Evolutionary conservation across 2,888 invertebrate genomes (phyloP).

Genomic region (Limnephilus marmoratus): DNA sequence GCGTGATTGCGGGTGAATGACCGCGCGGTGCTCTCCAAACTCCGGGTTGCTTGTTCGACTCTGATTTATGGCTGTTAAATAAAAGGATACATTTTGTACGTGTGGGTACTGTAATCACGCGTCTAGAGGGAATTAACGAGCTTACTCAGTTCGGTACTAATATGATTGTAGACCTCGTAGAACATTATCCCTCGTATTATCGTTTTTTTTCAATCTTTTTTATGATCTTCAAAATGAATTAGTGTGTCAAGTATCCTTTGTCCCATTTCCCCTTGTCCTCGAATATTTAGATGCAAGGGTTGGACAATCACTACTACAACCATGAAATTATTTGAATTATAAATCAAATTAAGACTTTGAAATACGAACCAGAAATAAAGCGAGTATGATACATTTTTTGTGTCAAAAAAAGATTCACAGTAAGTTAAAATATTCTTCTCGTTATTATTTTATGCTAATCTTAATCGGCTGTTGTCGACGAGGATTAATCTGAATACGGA

Average conservation of each 20-base stretch:
- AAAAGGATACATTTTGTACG: conserved; percentile 41
- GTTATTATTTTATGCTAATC: no score
- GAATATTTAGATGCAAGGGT: neutral
- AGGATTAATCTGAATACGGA: no score
- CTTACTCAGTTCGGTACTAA: neutral
- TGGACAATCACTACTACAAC: neutral
- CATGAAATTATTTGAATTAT: no score
- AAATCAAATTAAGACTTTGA: no score
- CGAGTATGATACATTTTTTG: no score
- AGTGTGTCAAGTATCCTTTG: neutral
- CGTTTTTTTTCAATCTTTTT: neutral
- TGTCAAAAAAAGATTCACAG: no score
- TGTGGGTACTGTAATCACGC: conserved; percentile 41
- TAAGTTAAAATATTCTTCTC: no score
- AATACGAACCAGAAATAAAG: no score
- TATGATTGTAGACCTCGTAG: neutral
- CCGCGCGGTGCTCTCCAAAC: conserved; percentile 28
- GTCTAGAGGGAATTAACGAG: conserved; percentile 40
- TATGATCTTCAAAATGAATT: neutral
- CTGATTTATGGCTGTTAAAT: conserved; percentile 49
- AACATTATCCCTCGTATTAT: neutral
- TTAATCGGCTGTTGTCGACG: no score
- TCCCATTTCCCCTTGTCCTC: neutral
- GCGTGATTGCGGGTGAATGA: conserved; percentile 34
- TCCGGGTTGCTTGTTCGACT: conserved; percentile 30